These are phyloP conservation scores for Chaetorhynchus papuensis DNA, from an alignment of 2,113 vertebrate genomes.

Conservation along the genomic window DNA sequence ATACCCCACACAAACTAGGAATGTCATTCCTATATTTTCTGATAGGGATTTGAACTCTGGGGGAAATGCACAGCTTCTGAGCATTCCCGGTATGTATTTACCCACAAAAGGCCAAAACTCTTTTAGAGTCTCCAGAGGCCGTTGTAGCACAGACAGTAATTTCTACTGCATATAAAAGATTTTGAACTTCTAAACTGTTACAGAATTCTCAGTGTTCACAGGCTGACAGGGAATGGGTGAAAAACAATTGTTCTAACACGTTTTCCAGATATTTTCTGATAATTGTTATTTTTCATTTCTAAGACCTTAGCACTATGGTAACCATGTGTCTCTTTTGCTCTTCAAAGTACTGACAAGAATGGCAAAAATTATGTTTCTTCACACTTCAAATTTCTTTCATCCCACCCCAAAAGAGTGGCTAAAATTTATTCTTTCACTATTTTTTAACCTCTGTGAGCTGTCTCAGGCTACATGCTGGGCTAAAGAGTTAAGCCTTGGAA, in stretches of 20 bases:
- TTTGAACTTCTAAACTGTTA: neutral
- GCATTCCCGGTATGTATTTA: rapidly evolving
- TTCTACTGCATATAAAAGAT: neutral
- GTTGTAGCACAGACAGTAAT: neutral
- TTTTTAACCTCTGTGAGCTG: neutral
- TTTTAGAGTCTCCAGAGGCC: neutral
- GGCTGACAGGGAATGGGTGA: neutral
- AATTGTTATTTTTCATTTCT: neutral
- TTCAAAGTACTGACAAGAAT: neutral
- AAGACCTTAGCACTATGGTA: neutral
- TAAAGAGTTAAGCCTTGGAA: neutral
- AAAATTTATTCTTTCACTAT: neutral
- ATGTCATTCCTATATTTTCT: neutral
- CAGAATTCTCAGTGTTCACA: neutral
- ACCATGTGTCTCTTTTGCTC: neutral
- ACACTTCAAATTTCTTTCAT: neutral
- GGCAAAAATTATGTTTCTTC: neutral
- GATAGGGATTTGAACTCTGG: neutral
- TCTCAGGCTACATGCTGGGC: neutral
- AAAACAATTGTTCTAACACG: neutral
- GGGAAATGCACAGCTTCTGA: neutral
- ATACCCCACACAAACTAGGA: neutral
- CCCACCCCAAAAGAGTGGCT: neutral
- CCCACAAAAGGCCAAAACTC: neutral
- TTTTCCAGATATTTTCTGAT: neutral